Percentiles rank a stretch among this genome's conserved stretches.
These are phyloP conservation scores for Scarus forsteni DNA, from an alignment of 2,797 vertebrate genomes.

Conservation along the genomic window DNA sequence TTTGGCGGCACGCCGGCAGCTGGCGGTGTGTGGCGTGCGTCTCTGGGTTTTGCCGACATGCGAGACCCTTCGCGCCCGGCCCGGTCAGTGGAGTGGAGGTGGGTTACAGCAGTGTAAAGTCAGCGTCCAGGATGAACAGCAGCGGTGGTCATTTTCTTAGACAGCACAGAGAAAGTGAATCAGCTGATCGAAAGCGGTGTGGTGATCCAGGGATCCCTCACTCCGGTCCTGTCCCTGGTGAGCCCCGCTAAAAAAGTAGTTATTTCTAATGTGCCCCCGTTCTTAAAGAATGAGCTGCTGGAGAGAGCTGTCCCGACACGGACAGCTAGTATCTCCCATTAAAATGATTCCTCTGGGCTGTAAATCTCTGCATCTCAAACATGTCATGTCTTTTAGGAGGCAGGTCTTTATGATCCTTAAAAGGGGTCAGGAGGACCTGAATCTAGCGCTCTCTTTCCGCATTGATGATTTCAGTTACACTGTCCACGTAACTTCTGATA, in stretches of 20 bases:
- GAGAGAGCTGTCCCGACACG: neutral
- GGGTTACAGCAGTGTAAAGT: neutral
- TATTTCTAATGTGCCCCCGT: neutral
- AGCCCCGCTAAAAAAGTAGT: neutral
- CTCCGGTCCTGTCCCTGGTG: neutral
- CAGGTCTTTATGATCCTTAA: no score
- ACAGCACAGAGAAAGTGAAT: neutral
- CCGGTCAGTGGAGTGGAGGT: neutral
- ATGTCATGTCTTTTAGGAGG: neutral
- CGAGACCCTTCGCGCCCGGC: neutral
- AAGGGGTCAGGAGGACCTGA: no score
- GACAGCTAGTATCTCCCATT: neutral
- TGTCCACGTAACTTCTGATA: no score
- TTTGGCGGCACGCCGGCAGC: neutral
- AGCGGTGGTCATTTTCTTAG: neutral
- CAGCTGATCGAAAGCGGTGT: neutral
- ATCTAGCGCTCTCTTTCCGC: no score
- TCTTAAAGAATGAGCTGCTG: neutral
- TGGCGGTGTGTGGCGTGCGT: neutral
- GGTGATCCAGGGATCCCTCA: neutral
- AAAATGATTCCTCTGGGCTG: neutral
- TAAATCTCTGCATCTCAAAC: neutral
- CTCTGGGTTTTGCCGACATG: neutral
- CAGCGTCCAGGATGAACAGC: no score
- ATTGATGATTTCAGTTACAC: no score